Base-by-base conservation (phyloP, 1,140 invertebrate genomes). In the Rhopalosiphum maidis region DNA sequence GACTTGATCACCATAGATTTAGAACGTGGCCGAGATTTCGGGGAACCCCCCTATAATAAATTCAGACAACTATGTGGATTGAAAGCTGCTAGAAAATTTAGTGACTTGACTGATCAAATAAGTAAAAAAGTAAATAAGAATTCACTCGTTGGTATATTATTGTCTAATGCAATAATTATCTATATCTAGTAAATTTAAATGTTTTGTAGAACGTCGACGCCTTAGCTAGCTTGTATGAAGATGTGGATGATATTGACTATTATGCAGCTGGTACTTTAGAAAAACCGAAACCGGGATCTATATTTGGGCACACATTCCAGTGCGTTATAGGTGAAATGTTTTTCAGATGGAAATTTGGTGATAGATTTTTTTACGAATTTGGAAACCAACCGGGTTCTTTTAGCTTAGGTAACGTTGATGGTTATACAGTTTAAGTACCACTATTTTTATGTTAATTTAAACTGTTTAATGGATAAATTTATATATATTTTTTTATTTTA, bases 311-410 rank as follows among this genome's bases (percentile, higher is more conserved):
- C 3, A 99, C 98, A 0, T 99, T 99, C 95, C 96, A 98, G 3
- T 99, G 98, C 94, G 97, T 99, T 93, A 95, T 99, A 1, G 97
- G 96, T 0, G 97, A 97, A 94, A 98, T 99, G 95, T 99, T 99
- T 95, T 97, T 97, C 94, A 96, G 97, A 93, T 97, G 97, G 6
- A 96, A 98, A 94, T 96, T 97, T 37, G 98, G 97, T 7, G 98
- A 99, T 95, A 95, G 98, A 93, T 97, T 96, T 95, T 99, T 97
- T 96, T 99, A 96, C 94, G 98, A 98, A 95, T 97, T 97, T 94
- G 96, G 96, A 15, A 96, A 96, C 90, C 96, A 96, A 93, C 95
- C 96, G 1, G 95, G 96, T 25, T 95, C 96, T 82, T 98, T 98
- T 94, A 97, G 97, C 9, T 95, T 96, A 95, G 96, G 97, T 98